Evolutionary conservation across 2,888 invertebrate genomes (phyloP).

Genomic region (Autographa gamma): DNA sequence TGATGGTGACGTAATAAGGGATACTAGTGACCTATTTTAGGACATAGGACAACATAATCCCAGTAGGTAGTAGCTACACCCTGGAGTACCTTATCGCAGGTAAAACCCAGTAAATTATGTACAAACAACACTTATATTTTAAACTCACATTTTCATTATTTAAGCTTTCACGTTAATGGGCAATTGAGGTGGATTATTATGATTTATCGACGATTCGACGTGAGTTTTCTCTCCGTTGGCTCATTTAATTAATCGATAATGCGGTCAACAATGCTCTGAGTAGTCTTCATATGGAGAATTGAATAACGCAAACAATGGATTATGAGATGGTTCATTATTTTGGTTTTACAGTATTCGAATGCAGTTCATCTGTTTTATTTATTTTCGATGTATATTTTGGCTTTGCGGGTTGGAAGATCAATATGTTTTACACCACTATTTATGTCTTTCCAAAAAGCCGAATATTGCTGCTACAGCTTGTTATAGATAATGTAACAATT

Average conservation of each 20-base stretch:
- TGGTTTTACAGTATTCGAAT: not conserved
- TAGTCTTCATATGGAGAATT: not conserved
- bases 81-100: not conserved
- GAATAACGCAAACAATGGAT: not conserved
- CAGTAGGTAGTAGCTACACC: not conserved
- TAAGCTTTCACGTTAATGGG: constrained; percentile 2
- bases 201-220: not conserved
- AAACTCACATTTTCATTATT: constrained; percentile 1
- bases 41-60: not conserved
- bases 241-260: constrained; percentile 3
- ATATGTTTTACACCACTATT: not conserved
- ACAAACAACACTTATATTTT: not conserved
- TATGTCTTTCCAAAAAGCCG: no score
- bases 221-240: not conserved
- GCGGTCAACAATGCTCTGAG: not conserved
- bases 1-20: no score
- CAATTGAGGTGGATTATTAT: constrained; percentile 7
- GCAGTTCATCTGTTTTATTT: no score
- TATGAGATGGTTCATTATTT: not conserved
- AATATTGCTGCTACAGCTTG: no score
- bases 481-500: no score
- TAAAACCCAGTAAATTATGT: constrained; percentile 2
- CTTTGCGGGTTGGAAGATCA: not conserved
- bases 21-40: no score
- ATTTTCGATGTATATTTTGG: not conserved